Evolutionary conservation across 2,888 invertebrate genomes (phyloP), one percentile per base, ranked within the genome.

Genomic region (Andrena dorsata): DNA sequence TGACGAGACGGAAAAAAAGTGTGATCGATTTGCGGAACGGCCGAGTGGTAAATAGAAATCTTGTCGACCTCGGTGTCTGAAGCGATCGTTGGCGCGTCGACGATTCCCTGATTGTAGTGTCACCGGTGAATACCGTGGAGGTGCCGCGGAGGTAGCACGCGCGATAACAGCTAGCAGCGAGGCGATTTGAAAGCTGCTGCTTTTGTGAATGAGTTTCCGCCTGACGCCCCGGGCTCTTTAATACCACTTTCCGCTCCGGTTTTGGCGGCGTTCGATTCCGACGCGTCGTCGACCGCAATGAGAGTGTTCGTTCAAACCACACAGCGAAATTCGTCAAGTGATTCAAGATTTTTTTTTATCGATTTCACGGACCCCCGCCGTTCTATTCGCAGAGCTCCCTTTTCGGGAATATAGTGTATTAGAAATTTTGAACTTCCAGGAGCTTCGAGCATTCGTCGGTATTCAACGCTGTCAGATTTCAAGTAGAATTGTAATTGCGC

Each of bases 201-300:
- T 35, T 58, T 63, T 65, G 72, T 53, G 71, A 63, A 63, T 61
- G 72, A 56, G 63, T 68, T 68, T 58, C 71, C 56, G 64, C 28
- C 23, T 28, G 49, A 49, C 71, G 78, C 80, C 80, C 16, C 68
- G 58, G 80, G 78, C 78, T 35, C 72, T 80, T 72, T 73, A 80
- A 80, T 80, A 73, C 78, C 72, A 51, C 28, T 71, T 68, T 30
- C 61, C 35, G 16, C 3, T 20, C 26, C 20, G 10, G n/a, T 56
- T 78, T 49, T 20, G 71, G 32, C 41, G 49, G 13, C 20, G 56
- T 77, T 78, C 72, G 78, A 80, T 63, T 49, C 61, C 61, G 47
- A 63, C 13, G 53, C 4, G n/a, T 49, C 49, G 71, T 16, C 30
- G 5, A 8, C 41, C 41, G 41, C 41, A 56, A 56, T 10, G 13